Evolutionary conservation across 2,113 vertebrate genomes (phyloP).

Genomic region (Oryzias javanicus): DNA sequence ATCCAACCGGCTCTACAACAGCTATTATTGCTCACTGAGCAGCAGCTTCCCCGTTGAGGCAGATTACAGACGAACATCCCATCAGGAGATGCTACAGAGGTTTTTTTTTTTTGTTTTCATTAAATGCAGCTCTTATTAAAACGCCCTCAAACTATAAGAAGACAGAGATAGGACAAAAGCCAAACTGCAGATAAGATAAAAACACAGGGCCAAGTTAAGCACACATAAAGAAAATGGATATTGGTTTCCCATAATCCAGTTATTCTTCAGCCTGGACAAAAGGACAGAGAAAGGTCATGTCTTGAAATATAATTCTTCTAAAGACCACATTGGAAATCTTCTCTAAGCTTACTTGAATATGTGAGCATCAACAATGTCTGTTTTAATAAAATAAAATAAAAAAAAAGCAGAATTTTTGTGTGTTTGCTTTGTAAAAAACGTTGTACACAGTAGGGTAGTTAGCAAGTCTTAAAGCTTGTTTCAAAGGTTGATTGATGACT

Average conservation of each 20-base stretch:
- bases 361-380: constrained; percentile 3
- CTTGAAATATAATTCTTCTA: constrained; percentile 44
- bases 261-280: constrained; percentile 41
- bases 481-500: too few species aligned
- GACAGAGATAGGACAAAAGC: not conserved
- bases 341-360: not conserved
- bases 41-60: not conserved
- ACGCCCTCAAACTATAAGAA: not conserved
- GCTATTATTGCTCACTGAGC: not conserved
- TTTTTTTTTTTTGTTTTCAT: not conserved
- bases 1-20: too few species aligned
- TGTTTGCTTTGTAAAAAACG: not conserved
- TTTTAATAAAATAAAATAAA: constrained; percentile 17
- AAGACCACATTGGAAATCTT: constrained; percentile 35
- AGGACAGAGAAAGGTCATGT: constrained; percentile 50
- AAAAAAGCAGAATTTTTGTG: constrained; percentile 1
- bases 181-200: not conserved
- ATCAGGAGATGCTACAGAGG: not conserved
- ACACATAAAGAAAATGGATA: constrained; percentile 23
- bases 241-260: constrained; percentile 28
- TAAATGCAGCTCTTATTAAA: not conserved
- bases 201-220: not conserved
- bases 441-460: too few species aligned
- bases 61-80: not conserved
- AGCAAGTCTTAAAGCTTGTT: too few species aligned